phyloP scores from a whole-genome alignment of 2,797 vertebrate genomes.

The Protonibea diacanthus region DNA sequence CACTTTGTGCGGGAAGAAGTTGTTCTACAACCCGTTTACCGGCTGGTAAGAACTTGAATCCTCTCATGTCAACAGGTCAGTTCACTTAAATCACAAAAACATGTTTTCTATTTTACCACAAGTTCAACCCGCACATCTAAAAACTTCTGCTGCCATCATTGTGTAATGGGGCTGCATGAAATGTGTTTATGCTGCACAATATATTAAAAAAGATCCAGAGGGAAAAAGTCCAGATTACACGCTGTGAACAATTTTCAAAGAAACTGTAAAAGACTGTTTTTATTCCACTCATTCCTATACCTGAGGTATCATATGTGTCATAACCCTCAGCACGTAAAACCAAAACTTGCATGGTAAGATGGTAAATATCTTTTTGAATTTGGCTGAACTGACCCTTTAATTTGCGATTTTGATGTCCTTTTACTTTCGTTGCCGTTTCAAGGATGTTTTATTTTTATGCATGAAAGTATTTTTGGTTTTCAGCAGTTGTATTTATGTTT shows the following conservation, averaged over 20 bases:
- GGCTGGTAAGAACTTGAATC: conserved; percentile 89
- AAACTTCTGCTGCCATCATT: neutral
- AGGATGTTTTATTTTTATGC: neutral
- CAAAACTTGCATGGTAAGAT: neutral
- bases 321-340: neutral
- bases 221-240: neutral
- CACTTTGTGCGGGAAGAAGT: conserved; percentile 91
- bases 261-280: neutral
- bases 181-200: no score
- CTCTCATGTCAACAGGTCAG: neutral
- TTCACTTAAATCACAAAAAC: conserved; percentile 12
- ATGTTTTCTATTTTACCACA: conserved; percentile 5
- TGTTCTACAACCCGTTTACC: conserved; percentile 97
- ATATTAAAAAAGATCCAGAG: neutral
- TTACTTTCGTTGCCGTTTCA: neutral
- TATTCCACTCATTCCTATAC: neutral
- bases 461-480: neutral
- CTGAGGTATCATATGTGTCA: neutral
- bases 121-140: neutral
- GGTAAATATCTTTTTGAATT: conserved; percentile 2
- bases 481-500: neutral
- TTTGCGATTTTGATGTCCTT: neutral
- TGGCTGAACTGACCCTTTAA: conserved; percentile 14
- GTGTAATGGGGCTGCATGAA: no score
- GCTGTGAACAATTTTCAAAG: neutral